Conservation (phyloP, 2,797 vertebrate genomes). For the Falco cherrug region DNA sequence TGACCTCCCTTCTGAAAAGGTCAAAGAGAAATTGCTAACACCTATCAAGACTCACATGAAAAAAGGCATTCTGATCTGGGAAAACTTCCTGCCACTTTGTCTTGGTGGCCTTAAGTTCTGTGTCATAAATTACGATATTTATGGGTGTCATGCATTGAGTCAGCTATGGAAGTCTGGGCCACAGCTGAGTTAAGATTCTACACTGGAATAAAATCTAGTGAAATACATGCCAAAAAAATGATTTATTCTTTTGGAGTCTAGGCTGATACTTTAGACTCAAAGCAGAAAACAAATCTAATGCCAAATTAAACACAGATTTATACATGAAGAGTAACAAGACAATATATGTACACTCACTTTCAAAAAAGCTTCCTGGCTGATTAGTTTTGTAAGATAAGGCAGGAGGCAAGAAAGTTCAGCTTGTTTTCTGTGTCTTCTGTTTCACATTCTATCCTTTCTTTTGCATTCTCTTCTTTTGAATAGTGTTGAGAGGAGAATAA, state of each 20-base stretch:
- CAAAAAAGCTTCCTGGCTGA: not conserved
- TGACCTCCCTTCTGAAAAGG: not conserved
- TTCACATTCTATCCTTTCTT: not conserved
- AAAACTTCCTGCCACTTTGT: not conserved
- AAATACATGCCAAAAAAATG: not conserved
- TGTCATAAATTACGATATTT: not conserved
- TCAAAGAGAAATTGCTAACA: not conserved
- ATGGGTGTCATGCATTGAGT: not conserved
- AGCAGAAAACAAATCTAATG: not conserved
- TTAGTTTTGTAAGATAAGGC: not conserved
- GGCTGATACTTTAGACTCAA: not conserved
- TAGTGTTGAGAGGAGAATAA: not conserved
- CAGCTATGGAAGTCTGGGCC: not conserved
- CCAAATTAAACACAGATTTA: not conserved
- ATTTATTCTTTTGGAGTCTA: not conserved
- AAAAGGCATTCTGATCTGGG: not conserved
- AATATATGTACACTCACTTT: not conserved
- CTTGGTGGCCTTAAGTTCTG: not conserved
- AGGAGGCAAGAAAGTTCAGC: not conserved
- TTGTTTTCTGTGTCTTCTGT: not conserved
- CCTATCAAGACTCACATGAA: not conserved
- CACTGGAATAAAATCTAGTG: not conserved
- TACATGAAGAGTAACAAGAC: not conserved
- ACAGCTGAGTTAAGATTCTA: not conserved
- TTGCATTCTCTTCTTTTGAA: not conserved